These are phyloP conservation scores for Periophthalmus magnuspinnatus DNA, from an alignment of 2,797 vertebrate genomes.

Conservation along the genomic window DNA sequence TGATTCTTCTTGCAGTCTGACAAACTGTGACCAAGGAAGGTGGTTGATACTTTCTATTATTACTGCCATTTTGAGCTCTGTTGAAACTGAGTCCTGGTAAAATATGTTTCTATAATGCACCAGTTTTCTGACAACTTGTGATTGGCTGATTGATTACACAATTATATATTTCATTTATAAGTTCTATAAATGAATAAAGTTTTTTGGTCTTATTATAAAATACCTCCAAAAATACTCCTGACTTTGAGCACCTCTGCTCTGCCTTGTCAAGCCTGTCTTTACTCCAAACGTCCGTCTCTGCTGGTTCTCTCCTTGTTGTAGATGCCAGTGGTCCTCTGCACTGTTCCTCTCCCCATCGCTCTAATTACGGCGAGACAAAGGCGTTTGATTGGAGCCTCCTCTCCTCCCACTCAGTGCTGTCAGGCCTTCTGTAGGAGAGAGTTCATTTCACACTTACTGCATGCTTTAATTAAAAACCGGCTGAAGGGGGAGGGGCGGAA, in stretches of 20 bases:
- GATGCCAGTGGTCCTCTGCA: slow-evolving; percentile 56
- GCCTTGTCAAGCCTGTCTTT: slow-evolving; percentile 37
- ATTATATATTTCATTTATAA: background rate
- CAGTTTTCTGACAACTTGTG: background rate
- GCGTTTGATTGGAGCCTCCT: slow-evolving; percentile 75
- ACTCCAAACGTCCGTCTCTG: slow-evolving; percentile 63
- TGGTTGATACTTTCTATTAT: background rate
- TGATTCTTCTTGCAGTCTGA: background rate
- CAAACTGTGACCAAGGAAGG: background rate
- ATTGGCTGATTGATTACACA: background rate
- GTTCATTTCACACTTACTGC: slow-evolving; percentile 86
- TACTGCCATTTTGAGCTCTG: background rate
- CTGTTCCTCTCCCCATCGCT: slow-evolving; percentile 64
- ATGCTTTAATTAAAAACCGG: slow-evolving; percentile 84
- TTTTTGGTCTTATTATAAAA: background rate
- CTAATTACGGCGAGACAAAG: slow-evolving; percentile 82
- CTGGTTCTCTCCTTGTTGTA: slow-evolving; percentile 54
- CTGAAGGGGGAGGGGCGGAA: slow-evolving; percentile 50
- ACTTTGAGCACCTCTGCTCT: slow-evolving; percentile 1
- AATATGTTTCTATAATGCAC: background rate
- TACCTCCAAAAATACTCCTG: background rate
- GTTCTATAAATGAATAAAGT: background rate
- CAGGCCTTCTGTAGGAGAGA: slow-evolving; percentile 80
- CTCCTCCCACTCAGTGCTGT: slow-evolving; percentile 80
- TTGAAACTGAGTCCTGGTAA: background rate